Conservation (phyloP, 2,888 invertebrate species). For the Himalopsyche japonica region DNA sequence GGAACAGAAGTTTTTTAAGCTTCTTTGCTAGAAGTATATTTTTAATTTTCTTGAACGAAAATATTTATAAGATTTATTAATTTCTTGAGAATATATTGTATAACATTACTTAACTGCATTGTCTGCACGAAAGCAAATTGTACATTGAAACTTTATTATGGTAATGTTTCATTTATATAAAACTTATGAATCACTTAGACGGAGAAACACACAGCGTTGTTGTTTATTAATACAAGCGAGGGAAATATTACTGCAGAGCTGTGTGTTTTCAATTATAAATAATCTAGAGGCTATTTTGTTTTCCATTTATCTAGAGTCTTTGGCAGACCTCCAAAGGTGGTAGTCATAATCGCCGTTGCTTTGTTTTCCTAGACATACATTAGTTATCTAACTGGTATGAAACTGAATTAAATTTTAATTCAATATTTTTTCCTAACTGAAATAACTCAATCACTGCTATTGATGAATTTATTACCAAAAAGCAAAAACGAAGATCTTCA, state of each 20-base stretch:
- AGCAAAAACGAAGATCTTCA: not conserved
- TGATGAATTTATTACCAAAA: not conserved
- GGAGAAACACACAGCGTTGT: not conserved
- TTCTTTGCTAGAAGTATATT: no score
- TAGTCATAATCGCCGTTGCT: constrained; percentile 4
- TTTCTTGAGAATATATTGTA: no score
- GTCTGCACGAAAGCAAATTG: no score
- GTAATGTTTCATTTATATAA: not conserved
- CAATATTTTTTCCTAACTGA: not conserved
- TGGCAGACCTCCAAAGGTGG: constrained; percentile 14
- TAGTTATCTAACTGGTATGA: constrained; percentile 5
- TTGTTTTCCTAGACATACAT: not conserved
- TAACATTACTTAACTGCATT: no score
- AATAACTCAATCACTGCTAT: not conserved
- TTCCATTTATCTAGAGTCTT: constrained; percentile 17
- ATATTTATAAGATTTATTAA: no score
- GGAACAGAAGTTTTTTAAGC: no score
- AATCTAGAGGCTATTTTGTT: constrained; percentile 23
- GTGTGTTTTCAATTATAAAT: constrained; percentile 24
- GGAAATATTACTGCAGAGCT: constrained; percentile 7
- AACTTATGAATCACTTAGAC: not conserved
- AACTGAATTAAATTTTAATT: not conserved
- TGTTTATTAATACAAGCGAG: not conserved
- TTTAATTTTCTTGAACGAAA: no score
- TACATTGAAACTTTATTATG: not conserved